Evolutionary conservation across 2,797 vertebrate genomes (phyloP), one percentile per base, ranked within the genome.

Genomic region (Erpetoichthys calabaricus): DNA sequence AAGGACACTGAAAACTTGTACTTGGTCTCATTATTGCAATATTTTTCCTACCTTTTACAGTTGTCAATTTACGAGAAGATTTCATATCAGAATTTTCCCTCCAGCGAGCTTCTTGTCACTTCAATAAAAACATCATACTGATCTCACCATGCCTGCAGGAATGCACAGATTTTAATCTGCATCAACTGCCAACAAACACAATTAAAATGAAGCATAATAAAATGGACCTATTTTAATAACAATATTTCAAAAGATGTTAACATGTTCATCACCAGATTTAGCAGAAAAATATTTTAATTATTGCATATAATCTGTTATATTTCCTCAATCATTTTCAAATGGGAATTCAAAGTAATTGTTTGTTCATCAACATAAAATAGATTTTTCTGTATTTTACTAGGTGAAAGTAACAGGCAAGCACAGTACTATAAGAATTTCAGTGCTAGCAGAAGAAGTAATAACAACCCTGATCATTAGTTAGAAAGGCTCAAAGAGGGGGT

Each of bases 1-100:
- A 85, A 86, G 82, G 82, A 66, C 82, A 75, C 60, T 68, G 62
- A 68, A 73, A 73, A 70, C 70, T 67, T 59, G 70, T 74, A 70
- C 68, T 78, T 71, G 60, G 73, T 75, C 84, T 87, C 84, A 87
- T 86, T 88, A 87, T 66, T 79, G 77, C 82, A 85, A 85, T 86
- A 79, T 86, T 80, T 80, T 71, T 64, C 68, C 80, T 82, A 80
- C 80, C 80, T 84, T 84, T 85, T 84, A 75, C 78, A 84, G 79
- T 84, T 88, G 82, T 87, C 84, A 88, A 73, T 74, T 75, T 68
- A 68, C 69, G 71, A 65, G 71, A 75, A 69, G 65, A 78, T 65
- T 57, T 64, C 62, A 68, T 71, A 56, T 79, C 70, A 62, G 56
- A 71, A 70, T 60, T 71, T 67, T 72, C 77, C 82, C 73, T 68